Evolutionary conservation across 2,888 invertebrate species (phyloP).

Genomic region (Stenodema calcarata): DNA sequence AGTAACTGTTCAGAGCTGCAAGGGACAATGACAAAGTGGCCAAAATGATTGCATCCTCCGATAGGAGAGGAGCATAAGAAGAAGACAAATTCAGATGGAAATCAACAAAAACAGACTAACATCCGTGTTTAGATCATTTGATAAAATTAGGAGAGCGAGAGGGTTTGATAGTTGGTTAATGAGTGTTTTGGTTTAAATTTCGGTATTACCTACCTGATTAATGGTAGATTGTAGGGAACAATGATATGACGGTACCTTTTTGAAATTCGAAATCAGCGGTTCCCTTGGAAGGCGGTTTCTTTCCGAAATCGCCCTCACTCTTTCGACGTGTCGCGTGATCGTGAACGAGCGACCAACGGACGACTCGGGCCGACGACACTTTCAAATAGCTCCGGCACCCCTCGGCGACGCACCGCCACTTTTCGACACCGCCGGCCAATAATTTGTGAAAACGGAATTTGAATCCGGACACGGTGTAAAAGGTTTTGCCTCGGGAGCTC

Average conservation of each 20-base stretch:
- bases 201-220: background rate
- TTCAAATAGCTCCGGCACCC: slow-evolving; percentile 11
- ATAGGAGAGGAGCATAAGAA: too few species aligned
- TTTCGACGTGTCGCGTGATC: background rate
- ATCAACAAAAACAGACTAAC: too few species aligned
- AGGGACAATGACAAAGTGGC: too few species aligned
- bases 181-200: too few species aligned
- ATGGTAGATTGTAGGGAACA: background rate
- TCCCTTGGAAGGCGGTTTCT: background rate
- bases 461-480: slow-evolving; percentile 14
- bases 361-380: background rate
- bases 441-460: slow-evolving; percentile 29
- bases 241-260: background rate
- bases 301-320: background rate
- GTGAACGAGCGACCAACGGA: background rate
- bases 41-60: too few species aligned
- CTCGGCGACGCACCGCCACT: slow-evolving; percentile 15
- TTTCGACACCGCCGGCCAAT: slow-evolving; percentile 12
- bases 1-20: too few species aligned
- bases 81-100: too few species aligned
- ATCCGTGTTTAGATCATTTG: too few species aligned
- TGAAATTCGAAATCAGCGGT: background rate
- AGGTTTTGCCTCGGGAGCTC: slow-evolving; percentile 11
- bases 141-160: too few species aligned
- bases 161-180: too few species aligned